These are phyloP conservation scores for Brachyhypopomus gauderio DNA, from an alignment of 2,113 vertebrate species.

Conservation along the genomic window DNA sequence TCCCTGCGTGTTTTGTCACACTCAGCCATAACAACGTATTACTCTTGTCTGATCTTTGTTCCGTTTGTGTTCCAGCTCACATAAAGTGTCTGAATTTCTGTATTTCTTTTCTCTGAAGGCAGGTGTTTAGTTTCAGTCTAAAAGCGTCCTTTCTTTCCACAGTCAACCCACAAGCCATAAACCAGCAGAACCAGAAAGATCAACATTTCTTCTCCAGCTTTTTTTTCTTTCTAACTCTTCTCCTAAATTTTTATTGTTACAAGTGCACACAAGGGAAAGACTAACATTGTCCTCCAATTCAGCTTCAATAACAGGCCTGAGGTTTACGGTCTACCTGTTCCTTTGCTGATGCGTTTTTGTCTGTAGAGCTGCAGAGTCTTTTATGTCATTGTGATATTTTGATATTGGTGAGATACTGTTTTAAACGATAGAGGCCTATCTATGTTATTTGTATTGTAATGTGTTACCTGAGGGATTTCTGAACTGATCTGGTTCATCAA, in stretches of 20 bases:
- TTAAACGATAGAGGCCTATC: not conserved
- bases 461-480: not conserved
- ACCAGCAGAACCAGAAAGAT: constrained; percentile 57
- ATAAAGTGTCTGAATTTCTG: constrained; percentile 54
- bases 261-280: constrained; percentile 49
- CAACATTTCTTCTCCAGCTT: constrained; percentile 47
- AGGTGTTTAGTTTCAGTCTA: constrained; percentile 60
- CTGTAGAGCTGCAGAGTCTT: not conserved
- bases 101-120: constrained; percentile 56
- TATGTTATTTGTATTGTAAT: not conserved
- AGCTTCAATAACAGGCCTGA: constrained; percentile 57
- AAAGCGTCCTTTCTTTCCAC: constrained; percentile 51
- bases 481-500: not conserved
- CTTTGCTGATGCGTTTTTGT: constrained; percentile 29
- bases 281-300: constrained; percentile 51
- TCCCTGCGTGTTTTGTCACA: constrained; percentile 25
- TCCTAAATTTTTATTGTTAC: constrained; percentile 48
- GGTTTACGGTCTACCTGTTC: constrained; percentile 50
- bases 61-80: constrained; percentile 44
- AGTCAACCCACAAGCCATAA: constrained; percentile 64
- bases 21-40: constrained; percentile 50
- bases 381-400: too few relatives aligned
- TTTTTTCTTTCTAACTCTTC: constrained; percentile 4
- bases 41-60: constrained; percentile 42
- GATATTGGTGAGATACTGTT: not conserved